phyloP scores from a whole-genome alignment of 2,113 vertebrate species.

The Orthonyx spaldingii region DNA sequence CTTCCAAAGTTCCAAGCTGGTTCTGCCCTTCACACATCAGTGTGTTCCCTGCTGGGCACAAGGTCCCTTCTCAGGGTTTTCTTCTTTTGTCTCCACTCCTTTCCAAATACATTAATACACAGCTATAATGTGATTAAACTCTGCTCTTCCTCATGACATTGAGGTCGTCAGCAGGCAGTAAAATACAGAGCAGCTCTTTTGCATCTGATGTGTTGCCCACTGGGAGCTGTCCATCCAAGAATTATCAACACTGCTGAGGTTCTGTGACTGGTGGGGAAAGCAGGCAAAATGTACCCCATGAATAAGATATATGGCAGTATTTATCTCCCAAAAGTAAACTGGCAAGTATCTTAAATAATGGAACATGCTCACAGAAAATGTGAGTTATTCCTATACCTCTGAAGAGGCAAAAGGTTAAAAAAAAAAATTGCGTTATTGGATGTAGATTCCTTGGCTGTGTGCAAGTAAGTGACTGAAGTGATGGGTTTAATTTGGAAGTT shows the following conservation, averaged over 20 bases:
- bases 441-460: background rate
- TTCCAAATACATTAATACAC: background rate
- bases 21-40: fast-evolving
- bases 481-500: background rate
- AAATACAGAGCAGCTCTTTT: background rate
- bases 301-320: background rate
- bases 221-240: background rate
- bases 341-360: background rate
- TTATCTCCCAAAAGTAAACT: background rate
- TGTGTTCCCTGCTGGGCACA: background rate
- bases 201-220: background rate
- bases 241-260: background rate
- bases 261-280: background rate
- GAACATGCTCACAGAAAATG: background rate
- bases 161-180: background rate
- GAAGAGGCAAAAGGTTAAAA: background rate
- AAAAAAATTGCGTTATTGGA: background rate
- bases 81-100: background rate
- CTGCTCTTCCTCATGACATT: background rate
- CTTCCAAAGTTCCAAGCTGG: background rate
- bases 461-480: background rate
- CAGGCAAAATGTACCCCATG: background rate
- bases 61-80: background rate
- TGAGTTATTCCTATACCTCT: background rate
- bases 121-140: background rate